Base-by-base conservation (phyloP, 2,888 invertebrate species). In the Archips xylosteana region DNA sequence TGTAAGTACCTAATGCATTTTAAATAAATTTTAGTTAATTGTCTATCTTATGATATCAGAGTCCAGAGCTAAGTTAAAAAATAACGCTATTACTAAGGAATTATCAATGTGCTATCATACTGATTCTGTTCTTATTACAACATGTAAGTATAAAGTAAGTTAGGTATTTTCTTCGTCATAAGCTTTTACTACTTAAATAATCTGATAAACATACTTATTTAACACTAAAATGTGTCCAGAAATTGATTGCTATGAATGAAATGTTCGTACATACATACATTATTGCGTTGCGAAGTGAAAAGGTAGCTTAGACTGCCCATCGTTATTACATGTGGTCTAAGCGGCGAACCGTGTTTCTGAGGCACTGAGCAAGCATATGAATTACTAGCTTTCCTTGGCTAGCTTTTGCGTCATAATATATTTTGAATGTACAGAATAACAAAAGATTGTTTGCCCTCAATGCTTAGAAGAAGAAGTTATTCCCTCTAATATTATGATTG, bases 71-170 rank as follows among this genome's bases (percentile, higher is more conserved):
- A 45, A 45, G 2, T 10, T 45, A 12, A 45, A 12, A 45, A 45
- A 45, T 51, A 51, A 51, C 12, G 51, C 13, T 54, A 23, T 10
- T 57, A 3, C 9, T 32, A 12, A 57, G 2, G 3, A 3, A 10
- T 23, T 59, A 23, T 70, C 36, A 10, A 2, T 34, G 36, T 64
- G 69, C 74, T 70, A 65, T 65, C 60, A 74, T 65, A 77, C 75
- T 75, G 74, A 74, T 71, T 72, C 10, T 23, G 23, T 23, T 1
- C 2, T 47, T 59, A 57, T 36, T n/a, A 34, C 32, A 34, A 23
- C n/a, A 49, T 49, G 6, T 5, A 49, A 49, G n/a, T n/a, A n/a
- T n/a, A 49, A 6, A 15, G 3, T 49, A 5, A 49, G 2, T 12
- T 3, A 45, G 12, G 39, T 39, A 39, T 39, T 39, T 39, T 39